Evolutionary conservation across 2,888 invertebrate genomes (phyloP).

Genomic region (Hemithea aestivaria): DNA sequence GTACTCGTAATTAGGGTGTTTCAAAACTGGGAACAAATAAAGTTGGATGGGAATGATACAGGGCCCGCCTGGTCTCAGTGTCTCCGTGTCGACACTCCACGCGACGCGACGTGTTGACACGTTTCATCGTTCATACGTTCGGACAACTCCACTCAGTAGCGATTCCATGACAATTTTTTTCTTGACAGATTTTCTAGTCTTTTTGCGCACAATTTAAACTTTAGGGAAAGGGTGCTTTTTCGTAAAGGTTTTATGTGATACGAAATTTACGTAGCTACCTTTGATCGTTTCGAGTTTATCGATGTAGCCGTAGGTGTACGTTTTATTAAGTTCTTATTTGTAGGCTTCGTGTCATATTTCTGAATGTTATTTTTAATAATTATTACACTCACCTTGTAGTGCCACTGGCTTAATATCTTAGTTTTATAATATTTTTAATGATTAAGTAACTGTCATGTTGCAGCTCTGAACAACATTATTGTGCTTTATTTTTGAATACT

Average conservation of each 20-base stretch:
- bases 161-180: conserved; percentile 61
- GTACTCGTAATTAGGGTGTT: conserved; percentile 17
- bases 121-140: conserved; percentile 4
- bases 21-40: conserved; percentile 17
- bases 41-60: conserved; percentile 13
- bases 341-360: conserved; percentile 75
- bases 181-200: conserved; percentile 68
- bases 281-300: conserved; percentile 40
- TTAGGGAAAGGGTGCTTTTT: conserved; percentile 69
- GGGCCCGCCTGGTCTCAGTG: conserved; percentile 5
- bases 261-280: conserved; percentile 50
- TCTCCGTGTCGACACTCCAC: no score
- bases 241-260: conserved; percentile 64
- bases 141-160: conserved; percentile 33
- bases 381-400: conserved; percentile 64
- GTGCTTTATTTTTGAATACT: conserved; percentile 79
- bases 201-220: conserved; percentile 69
- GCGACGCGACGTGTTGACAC: neutral
- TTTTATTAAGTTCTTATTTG: conserved; percentile 45
- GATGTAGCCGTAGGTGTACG: conserved; percentile 31
- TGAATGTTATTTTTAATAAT: conserved; percentile 35
- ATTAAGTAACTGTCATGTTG: conserved; percentile 58
- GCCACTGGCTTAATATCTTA: conserved; percentile 70
- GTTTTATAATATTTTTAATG: conserved; percentile 45
- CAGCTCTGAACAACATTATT: conserved; percentile 74